phyloP scores from a whole-genome alignment of 2,888 invertebrate genomes.

The Lasioglossum oenotherae region DNA sequence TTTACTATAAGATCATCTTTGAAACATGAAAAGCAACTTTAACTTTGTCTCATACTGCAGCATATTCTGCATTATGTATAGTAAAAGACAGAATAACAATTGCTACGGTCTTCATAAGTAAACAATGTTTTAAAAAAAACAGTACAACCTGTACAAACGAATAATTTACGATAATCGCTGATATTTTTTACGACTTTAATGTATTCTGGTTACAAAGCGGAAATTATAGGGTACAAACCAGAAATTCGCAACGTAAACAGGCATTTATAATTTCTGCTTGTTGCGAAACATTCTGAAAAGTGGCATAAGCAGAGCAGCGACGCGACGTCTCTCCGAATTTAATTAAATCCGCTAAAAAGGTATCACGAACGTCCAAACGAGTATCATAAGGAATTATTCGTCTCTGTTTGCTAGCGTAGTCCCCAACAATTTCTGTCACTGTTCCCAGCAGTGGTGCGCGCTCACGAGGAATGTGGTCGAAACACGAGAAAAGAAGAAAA shows the following conservation, averaged over 20 bases:
- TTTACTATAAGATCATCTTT: background rate
- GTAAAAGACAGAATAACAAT: background rate
- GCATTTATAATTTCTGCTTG: conserved; percentile 6
- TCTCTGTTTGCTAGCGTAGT: background rate
- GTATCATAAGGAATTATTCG: conserved; percentile 5
- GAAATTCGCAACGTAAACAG: background rate
- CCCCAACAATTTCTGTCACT: background rate
- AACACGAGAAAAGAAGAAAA: background rate
- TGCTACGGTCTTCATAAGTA: background rate
- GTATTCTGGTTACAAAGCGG: background rate
- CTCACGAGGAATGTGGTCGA: background rate
- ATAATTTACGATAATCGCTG: background rate
- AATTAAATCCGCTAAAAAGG: conserved; percentile 19
- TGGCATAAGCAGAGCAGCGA: background rate
- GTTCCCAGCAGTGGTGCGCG: background rate
- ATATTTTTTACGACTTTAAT: background rate
- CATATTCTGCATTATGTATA: background rate
- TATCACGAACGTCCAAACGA: background rate
- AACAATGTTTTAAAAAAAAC: background rate
- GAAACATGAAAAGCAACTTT: background rate
- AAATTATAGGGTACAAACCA: background rate
- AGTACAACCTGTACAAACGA: background rate
- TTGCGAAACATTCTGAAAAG: background rate
- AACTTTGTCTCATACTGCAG: background rate
- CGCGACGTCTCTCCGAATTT: background rate